Evolutionary conservation across 2,113 vertebrate genomes (phyloP), one percentile per base, ranked within the genome.

Genomic region (Labrus mixtus): DNA sequence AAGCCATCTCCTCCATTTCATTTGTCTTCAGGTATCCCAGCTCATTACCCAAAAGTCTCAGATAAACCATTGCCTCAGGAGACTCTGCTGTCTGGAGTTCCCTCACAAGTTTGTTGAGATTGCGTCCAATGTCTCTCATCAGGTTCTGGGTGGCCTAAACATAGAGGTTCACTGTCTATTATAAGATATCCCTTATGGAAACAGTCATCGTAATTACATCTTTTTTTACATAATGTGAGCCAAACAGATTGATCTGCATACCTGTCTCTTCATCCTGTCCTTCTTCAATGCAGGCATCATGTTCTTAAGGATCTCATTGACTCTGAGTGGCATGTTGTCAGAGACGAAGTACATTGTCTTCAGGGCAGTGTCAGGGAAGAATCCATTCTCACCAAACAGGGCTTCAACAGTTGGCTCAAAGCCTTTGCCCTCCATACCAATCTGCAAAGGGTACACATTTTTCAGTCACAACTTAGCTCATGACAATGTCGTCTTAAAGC

Each of bases 361-460:
- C 92, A 94, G 92, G 74, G 93, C 90, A 8, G 94, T 95, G 81
- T 98, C 95, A 9, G 97, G 97, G 87, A 99, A 98, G 90, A 99
- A 98, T 9, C 98, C 97, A 68, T 95, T 88, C 7, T 95, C 85
- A 76, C 97, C 97, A 89, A 99, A 99, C 63, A 99, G 87, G 4
- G 96, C 95, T 64, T 98, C 97, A 45, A 98, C 29, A 0, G 95
- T 96, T 77, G 97, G 96, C 81, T 99, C 97, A 88, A 99, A 96
- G 9, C 95, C 95, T 70, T 95, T 96, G 51, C 97, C 97, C 67
- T 97, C 96, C 85, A 98, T 87, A 41, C 97, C 96, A 87, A 99
- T 87, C 98, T 99, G 39, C 60, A 77, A 71, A 39, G 48, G 15
- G 53, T 3, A 67, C 12, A 65, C 6, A 23, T 22, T 50, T 62